phyloP scores from a whole-genome alignment of 1,140 invertebrate genomes.

The Capitella teleta region DNA sequence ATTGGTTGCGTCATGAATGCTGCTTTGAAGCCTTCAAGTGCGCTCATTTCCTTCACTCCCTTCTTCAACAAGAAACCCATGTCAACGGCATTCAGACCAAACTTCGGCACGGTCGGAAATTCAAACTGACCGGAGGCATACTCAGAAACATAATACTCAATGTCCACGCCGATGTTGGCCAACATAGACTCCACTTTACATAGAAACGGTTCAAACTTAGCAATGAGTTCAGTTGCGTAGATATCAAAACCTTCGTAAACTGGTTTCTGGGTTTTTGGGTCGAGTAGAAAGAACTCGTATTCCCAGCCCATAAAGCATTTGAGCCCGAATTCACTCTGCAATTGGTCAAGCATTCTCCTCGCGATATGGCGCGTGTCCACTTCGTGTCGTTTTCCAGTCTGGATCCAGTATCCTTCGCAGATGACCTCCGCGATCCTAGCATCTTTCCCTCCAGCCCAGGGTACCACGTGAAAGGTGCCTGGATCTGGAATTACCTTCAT shows the following conservation, averaged over 20 bases:
- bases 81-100: conserved; percentile 10
- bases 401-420: not conserved
- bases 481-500: not conserved
- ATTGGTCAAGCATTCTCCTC: not conserved
- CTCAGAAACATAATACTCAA: conserved; percentile 6
- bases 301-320: not conserved
- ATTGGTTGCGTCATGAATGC: conserved; percentile 16
- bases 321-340: not conserved
- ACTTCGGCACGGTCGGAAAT: conserved; percentile 2
- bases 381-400: not conserved
- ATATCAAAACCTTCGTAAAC: not conserved
- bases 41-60: conserved; percentile 11
- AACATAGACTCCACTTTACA: conserved; percentile 6
- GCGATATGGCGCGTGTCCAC: not conserved
- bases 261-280: not conserved
- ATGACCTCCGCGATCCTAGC: not conserved
- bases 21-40: conserved; percentile 1
- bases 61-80: conserved; percentile 10
- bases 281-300: not conserved
- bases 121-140: conserved; percentile 12
- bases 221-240: not conserved
- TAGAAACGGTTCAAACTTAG: not conserved
- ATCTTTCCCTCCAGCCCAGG: not conserved
- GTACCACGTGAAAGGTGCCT: not conserved
- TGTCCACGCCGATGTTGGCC: conserved; percentile 5